Evolutionary conservation across 1,140 invertebrate species (phyloP).

Genomic region (Penaeus japonicus): DNA sequence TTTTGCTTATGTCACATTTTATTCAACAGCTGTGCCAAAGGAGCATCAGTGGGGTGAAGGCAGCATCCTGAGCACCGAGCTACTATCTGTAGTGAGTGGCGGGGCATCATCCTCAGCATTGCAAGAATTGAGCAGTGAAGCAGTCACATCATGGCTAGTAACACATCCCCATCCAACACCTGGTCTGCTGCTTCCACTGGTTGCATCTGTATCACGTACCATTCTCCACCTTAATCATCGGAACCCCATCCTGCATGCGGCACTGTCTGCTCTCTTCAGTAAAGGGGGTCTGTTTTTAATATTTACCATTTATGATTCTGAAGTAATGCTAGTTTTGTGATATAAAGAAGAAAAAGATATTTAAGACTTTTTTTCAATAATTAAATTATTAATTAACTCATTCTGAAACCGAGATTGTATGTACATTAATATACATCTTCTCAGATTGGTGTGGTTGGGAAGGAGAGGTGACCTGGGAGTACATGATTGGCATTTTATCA

Average conservation of each 20-base stretch:
- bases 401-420: neutral
- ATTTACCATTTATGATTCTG: neutral
- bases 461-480: constrained; percentile 31
- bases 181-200: constrained; percentile 64
- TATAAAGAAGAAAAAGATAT: neutral
- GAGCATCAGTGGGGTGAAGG: constrained; percentile 68
- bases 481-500: constrained; percentile 11
- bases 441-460: constrained; percentile 44
- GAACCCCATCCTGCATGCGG: constrained; percentile 44
- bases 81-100: constrained; percentile 67
- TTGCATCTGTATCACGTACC: constrained; percentile 65
- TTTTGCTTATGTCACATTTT: too few species aligned
- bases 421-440: neutral
- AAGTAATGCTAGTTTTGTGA: neutral
- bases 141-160: constrained; percentile 63
- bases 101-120: constrained; percentile 59
- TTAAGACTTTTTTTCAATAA: too few species aligned
- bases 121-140: constrained; percentile 57
- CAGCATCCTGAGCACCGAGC: constrained; percentile 66
- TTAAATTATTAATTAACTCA: too few species aligned
- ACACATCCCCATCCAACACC: constrained; percentile 66
- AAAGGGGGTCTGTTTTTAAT: neutral
- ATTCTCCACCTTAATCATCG: constrained; percentile 61
- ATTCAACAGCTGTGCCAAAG: constrained; percentile 66
- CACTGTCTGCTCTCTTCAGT: constrained; percentile 26